Percentiles rank a stretch among this genome's conserved stretches.
These are phyloP conservation scores for Alloplasta piceator DNA, from an alignment of 2,888 invertebrate genomes.

Conservation along the genomic window DNA sequence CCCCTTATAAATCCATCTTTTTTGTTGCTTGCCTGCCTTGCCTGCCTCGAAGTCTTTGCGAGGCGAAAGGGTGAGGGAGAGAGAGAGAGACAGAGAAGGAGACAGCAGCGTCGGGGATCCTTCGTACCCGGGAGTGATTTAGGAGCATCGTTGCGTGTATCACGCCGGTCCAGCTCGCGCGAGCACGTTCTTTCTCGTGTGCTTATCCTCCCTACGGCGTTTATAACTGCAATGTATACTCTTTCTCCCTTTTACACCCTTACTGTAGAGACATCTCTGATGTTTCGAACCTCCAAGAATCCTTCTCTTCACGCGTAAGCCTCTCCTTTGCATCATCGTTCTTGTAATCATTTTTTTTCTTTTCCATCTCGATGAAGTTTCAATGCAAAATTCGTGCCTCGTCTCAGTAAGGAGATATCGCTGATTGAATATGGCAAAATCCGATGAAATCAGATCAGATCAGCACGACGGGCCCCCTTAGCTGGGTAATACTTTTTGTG, in stretches of 20 bases:
- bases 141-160: slow-evolving; percentile 82
- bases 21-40: slow-evolving; percentile 66
- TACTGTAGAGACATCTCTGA: slow-evolving; percentile 44
- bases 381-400: too few species aligned
- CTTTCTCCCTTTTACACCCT: slow-evolving; percentile 13
- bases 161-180: slow-evolving; percentile 75
- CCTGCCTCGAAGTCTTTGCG: slow-evolving; percentile 63
- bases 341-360: background rate
- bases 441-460: too few species aligned
- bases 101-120: slow-evolving; percentile 59
- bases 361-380: background rate
- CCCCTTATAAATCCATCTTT: slow-evolving; percentile 80
- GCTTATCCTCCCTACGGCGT: slow-evolving; percentile 52
- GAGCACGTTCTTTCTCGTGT: slow-evolving; percentile 44
- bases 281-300: slow-evolving; percentile 45
- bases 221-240: slow-evolving; percentile 55
- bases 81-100: too few species aligned
- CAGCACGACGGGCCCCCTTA: too few species aligned
- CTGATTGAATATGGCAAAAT: too few species aligned
- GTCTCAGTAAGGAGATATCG: too few species aligned
- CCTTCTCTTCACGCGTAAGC: background rate
- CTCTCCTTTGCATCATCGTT: too few species aligned
- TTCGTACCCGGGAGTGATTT: slow-evolving; percentile 79
- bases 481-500: too few species aligned
- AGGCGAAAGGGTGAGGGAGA: slow-evolving; percentile 45